Evolutionary conservation across 2,888 invertebrate genomes (phyloP).

Genomic region (Elmis aenea): DNA sequence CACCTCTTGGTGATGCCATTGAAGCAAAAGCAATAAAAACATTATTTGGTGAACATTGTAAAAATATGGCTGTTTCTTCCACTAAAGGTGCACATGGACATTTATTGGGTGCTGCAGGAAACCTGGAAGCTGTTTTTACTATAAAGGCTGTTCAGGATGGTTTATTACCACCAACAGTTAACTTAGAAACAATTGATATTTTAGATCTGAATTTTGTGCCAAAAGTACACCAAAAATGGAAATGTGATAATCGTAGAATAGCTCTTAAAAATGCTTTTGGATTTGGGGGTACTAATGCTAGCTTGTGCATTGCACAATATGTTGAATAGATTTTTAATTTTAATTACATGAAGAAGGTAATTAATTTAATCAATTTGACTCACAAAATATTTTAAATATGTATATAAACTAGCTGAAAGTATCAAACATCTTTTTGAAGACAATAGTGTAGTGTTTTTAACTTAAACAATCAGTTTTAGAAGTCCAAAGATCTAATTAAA

Average conservation of each 20-base stretch:
- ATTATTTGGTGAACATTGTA: constrained; percentile 58
- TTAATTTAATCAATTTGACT: too few species aligned
- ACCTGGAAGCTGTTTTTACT: constrained; percentile 85
- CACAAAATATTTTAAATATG: too few species aligned
- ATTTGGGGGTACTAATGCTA: constrained; percentile 97
- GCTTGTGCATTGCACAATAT: constrained; percentile 62
- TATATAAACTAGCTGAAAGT: too few species aligned
- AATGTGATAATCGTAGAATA: constrained; percentile 51
- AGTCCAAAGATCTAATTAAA: too few species aligned
- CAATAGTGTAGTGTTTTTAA: too few species aligned
- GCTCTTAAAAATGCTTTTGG: constrained; percentile 97
- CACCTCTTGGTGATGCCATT: constrained; percentile 87
- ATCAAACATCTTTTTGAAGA: too few species aligned
- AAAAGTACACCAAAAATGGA: constrained; percentile 54
- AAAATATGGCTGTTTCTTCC: constrained; percentile 70
- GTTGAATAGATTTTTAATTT: constrained; percentile 16
- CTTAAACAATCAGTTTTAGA: too few species aligned
- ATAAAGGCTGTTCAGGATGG: constrained; percentile 72
- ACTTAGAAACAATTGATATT: constrained; percentile 67
- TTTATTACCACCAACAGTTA: constrained; percentile 81
- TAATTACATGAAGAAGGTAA: too few species aligned
- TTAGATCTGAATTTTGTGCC: constrained; percentile 65
- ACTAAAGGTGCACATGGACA: constrained; percentile 98
- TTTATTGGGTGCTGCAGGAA: constrained; percentile 93
- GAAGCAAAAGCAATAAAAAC: constrained; percentile 75